phyloP scores from a whole-genome alignment of 1,140 invertebrate species.

The Neoseiulus cucumeris region DNA sequence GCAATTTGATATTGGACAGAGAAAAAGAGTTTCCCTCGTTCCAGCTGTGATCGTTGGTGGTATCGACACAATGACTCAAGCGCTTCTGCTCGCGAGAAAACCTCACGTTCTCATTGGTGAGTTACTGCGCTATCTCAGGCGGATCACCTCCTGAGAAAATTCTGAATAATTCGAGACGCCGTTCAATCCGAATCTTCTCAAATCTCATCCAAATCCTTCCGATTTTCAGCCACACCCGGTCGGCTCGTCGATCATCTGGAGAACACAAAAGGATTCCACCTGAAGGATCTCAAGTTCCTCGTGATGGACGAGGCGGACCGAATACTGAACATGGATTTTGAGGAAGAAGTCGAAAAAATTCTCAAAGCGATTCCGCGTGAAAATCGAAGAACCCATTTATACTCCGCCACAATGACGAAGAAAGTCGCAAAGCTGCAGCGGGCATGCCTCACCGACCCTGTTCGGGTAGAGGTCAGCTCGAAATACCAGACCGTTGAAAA shows the following conservation, averaged over 20 bases:
- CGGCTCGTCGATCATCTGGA: slow-evolving; percentile 71
- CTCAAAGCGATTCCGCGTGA: slow-evolving; percentile 72
- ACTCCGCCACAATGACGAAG: slow-evolving; percentile 96
- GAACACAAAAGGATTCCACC: slow-evolving; percentile 80
- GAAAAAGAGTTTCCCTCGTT: slow-evolving; percentile 12
- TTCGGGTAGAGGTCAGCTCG: slow-evolving; percentile 82
- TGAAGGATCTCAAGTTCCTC: slow-evolving; percentile 66
- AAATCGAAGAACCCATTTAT: slow-evolving; percentile 55
- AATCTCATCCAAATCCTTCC: not conserved
- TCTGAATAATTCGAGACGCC: not conserved
- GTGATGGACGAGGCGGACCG: slow-evolving; percentile 92
- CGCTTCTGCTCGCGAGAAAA: slow-evolving; percentile 70
- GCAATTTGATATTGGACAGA: not conserved
- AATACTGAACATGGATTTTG: slow-evolving; percentile 89
- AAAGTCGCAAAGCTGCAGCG: slow-evolving; percentile 84
- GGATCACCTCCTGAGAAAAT: slow-evolving; percentile 4
- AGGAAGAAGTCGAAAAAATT: slow-evolving; percentile 88
- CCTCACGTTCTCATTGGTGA: slow-evolving; percentile 70
- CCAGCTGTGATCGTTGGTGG: slow-evolving; percentile 82
- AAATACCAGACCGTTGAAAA: slow-evolving; percentile 97
- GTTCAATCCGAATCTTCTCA: not conserved
- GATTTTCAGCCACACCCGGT: slow-evolving; percentile 51
- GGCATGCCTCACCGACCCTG: slow-evolving; percentile 68
- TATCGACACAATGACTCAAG: slow-evolving; percentile 89
- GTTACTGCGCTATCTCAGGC: too few species aligned